Conservation (phyloP, 2,888 invertebrate species). For the Apotomis capreana region DNA sequence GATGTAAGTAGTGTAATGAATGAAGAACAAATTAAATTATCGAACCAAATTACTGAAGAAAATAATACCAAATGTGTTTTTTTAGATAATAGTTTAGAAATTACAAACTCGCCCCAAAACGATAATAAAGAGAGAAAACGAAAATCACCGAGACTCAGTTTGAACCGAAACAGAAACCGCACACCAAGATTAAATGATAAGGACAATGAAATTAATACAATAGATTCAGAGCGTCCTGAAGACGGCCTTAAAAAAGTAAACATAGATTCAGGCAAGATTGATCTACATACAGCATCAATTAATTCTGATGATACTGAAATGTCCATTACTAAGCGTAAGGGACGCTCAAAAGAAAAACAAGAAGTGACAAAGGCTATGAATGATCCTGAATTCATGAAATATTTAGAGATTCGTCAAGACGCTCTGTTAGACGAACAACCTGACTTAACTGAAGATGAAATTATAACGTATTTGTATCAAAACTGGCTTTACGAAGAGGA, state of each 20-base stretch:
- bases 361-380: conserved; percentile 48
- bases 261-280: conserved; percentile 20
- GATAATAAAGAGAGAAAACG: conserved; percentile 12
- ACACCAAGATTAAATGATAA: neutral
- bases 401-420: conserved; percentile 75
- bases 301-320: conserved; percentile 58
- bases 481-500: conserved; percentile 76
- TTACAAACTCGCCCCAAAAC: conserved; percentile 1
- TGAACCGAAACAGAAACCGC: conserved; percentile 13
- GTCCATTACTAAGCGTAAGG: conserved; percentile 52
- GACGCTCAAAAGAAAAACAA: conserved; percentile 46
- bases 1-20: conserved; percentile 22
- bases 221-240: neutral
- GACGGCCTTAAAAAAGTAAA: neutral
- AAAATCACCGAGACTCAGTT: conserved; percentile 26
- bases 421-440: conserved; percentile 78
- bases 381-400: conserved; percentile 75
- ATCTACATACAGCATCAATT: conserved; percentile 51
- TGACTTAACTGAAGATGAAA: conserved; percentile 70
- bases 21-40: conserved; percentile 8
- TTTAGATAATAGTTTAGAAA: conserved; percentile 4
- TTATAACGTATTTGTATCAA: conserved; percentile 75
- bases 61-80: conserved; percentile 15
- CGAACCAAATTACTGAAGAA: conserved; percentile 7
- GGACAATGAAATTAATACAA: neutral